Evolutionary conservation across 2,797 vertebrate genomes (phyloP), one percentile per base, ranked within the genome.

Genomic region (Halcyon leucocephala): DNA sequence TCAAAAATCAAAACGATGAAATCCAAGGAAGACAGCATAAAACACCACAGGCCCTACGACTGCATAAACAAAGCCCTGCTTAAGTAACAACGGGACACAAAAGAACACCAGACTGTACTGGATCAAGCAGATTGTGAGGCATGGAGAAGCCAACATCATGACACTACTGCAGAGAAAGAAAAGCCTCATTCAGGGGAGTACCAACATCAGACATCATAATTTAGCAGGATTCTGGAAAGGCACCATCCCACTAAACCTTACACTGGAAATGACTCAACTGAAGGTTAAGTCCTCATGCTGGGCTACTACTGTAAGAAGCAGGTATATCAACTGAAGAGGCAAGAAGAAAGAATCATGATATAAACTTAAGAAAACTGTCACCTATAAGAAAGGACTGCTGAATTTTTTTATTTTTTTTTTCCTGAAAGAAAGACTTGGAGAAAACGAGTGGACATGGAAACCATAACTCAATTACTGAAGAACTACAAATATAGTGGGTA

Each of bases 11-110:
- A 82, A 87, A 62, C 5, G 0, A 76, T 10, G 21, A 70, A 80
- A 84, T 82, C 58, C n/a, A 77, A 55, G n/a, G 28, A 28, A 72
- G 28, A 44, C n/a, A 78, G 29, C 19, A 62, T 17, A 82, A 85
- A 84, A 71, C 37, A 72, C 37, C 33, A 77, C 35, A 89, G 29
- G 41, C 7, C 24, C 26, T 24, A 72, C 0, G 0, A 41, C 0
- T 19, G 51, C 22, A 60, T 21, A 12, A 70, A 76, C 62, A 81
- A 33, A 22, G 4, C 6, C 15, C 24, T 48, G 29, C 26, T 46
- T 31, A 46, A 69, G 12, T 33, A 84, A 46, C 33, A 83, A 54
- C 2, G 15, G 22, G 31, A 87, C 18, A 72, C 6, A 58, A 85
- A 92, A 85, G 22, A n/a, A 87, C 20, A 70, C 12, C 29, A 80